Conservation (phyloP, 2,113 vertebrate genomes). For the Sylvicapra grimmia region DNA sequence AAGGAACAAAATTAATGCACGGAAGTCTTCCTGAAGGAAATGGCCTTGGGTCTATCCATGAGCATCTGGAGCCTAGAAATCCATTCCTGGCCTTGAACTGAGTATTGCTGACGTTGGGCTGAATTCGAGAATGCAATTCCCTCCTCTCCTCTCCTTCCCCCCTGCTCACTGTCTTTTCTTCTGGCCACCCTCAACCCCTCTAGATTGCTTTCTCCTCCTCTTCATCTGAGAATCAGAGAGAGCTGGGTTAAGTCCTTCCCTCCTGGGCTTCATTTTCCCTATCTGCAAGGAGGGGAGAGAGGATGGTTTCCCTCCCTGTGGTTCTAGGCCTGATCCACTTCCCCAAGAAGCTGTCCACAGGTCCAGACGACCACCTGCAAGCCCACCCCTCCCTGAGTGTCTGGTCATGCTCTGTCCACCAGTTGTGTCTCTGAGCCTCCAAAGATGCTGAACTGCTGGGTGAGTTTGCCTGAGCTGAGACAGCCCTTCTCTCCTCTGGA, state of each 20-base stretch:
- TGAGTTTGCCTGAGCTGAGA: constrained; percentile 29
- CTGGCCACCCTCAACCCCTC: accelerated
- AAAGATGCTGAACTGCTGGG: not conserved
- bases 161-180: not conserved
- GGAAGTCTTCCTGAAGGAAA: constrained; percentile 15
- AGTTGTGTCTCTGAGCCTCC: not conserved
- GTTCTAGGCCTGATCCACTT: not conserved
- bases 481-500: not conserved
- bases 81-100: not conserved
- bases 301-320: not conserved
- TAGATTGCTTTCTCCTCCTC: not conserved
- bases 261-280: not conserved
- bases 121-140: not conserved
- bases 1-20: not conserved
- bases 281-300: not conserved
- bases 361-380: not conserved
- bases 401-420: not conserved
- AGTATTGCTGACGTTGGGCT: not conserved
- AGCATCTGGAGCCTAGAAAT: not conserved
- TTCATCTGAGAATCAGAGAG: not conserved
- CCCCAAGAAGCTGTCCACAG: not conserved
- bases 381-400: not conserved
- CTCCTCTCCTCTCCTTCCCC: not conserved
- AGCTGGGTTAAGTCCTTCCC: not conserved
- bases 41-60: not conserved